A percentile compares a stretch with the other conserved stretches of the same genome.
Conservation (phyloP, 2,888 invertebrate species). For the Pristionchus maxplancki region DNA sequence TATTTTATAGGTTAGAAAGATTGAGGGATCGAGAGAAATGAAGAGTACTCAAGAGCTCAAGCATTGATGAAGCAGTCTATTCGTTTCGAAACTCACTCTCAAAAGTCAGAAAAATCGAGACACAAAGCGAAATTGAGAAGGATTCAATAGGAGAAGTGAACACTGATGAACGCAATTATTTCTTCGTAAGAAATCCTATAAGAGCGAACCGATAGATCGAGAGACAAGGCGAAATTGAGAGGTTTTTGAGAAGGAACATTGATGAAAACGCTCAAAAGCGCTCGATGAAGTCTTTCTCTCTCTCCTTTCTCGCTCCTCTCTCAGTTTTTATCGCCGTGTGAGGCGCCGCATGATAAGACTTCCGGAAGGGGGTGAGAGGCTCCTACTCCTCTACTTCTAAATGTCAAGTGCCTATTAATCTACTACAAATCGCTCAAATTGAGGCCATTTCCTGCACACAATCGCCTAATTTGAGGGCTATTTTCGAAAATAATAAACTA, state of each 20-base stretch:
- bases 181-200: no score
- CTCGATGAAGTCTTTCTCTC: conserved; percentile 2
- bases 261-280: background rate
- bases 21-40: background rate
- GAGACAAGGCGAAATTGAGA: no score
- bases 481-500: background rate
- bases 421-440: background rate
- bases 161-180: no score
- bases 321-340: conserved; percentile 12
- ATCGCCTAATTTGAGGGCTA: background rate
- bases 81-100: no score
- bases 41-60: background rate
- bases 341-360: background rate
- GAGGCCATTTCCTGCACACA: background rate
- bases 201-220: no score
- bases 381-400: background rate
- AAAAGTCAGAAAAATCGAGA: no score
- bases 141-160: no score
- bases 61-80: no score
- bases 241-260: background rate
- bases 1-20: background rate
- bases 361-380: background rate
- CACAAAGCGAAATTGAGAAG: no score
- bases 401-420: background rate
- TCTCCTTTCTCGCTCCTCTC: conserved; percentile 12